Conservation (phyloP, 2,888 invertebrate genomes). For the Rhagonycha fulva region DNA sequence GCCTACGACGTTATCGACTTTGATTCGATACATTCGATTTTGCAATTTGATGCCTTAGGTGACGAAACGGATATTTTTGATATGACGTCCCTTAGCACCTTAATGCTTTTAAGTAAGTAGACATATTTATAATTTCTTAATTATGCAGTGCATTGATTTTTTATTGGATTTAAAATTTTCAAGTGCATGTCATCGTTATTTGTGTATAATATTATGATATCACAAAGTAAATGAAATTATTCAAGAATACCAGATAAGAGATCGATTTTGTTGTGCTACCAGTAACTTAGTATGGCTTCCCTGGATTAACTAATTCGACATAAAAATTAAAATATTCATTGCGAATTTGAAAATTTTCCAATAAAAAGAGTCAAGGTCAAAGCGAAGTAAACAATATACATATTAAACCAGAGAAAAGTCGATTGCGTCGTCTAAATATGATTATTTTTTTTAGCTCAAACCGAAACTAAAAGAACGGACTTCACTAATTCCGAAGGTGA, state of each 20-base stretch:
- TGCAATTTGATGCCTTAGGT: slow-evolving; percentile 36
- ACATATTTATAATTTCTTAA: background rate
- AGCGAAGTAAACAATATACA: background rate
- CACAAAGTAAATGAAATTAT: background rate
- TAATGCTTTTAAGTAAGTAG: slow-evolving; percentile 46
- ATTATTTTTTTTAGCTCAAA: slow-evolving; percentile 15
- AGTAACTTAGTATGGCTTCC: background rate
- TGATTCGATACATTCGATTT: slow-evolving; percentile 40
- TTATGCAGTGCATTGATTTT: background rate
- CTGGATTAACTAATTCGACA: background rate
- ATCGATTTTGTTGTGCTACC: background rate
- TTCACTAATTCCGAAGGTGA: background rate
- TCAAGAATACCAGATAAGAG: background rate
- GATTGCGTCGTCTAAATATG: background rate
- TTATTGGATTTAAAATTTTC: background rate
- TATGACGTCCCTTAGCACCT: slow-evolving; percentile 46
- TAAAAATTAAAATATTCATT: background rate
- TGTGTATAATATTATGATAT: background rate
- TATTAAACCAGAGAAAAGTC: background rate
- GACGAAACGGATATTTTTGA: slow-evolving; percentile 42
- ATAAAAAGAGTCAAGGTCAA: background rate
- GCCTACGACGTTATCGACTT: slow-evolving; percentile 39
- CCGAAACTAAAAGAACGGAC: slow-evolving; percentile 11
- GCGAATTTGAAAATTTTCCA: background rate
- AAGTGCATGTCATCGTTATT: background rate